These are phyloP conservation scores for Emydura subglobosa DNA, from an alignment of 2,113 vertebrate species.

Conservation along the genomic window DNA sequence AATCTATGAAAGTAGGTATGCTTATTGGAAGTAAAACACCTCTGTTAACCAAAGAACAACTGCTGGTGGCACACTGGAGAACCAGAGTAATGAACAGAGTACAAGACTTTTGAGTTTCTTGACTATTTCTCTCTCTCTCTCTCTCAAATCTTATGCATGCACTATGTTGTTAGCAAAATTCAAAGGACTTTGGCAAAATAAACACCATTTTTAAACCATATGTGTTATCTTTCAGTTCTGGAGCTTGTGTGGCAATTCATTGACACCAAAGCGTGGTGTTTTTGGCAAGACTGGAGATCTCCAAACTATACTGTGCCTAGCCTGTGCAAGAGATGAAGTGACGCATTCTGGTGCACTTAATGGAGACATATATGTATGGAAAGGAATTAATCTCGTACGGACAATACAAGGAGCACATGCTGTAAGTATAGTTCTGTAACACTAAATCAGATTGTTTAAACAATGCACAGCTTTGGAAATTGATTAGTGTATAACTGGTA, in stretches of 20 bases:
- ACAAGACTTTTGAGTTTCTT: neutral
- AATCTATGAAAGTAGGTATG: neutral
- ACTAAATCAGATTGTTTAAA: neutral
- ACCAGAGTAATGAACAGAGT: neutral
- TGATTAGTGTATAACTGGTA: neutral
- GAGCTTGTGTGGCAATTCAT: conserved; percentile 97
- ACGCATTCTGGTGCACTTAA: conserved; percentile 97
- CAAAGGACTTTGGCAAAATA: neutral
- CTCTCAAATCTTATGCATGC: neutral
- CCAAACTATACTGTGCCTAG: conserved; percentile 97
- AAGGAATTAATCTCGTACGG: conserved; percentile 93
- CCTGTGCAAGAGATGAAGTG: conserved; percentile 95
- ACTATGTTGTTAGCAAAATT: neutral
- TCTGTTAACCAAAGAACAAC: neutral
- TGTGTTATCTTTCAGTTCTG: conserved; percentile 89
- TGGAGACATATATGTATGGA: conserved; percentile 98
- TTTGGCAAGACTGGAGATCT: conserved; percentile 98
- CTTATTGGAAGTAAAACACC: neutral
- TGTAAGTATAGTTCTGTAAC: conserved; percentile 82
- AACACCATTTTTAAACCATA: neutral
- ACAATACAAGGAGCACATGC: conserved; percentile 96
- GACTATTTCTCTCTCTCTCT: neutral
- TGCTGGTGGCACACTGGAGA: neutral
- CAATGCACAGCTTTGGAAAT: neutral
- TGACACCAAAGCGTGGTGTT: conserved; percentile 95